Percentiles rank a stretch among this genome's conserved stretches.
Evolutionary conservation across 2,113 vertebrate genomes (phyloP).

Genomic region (Ophthalmolycus amberensis): DNA sequence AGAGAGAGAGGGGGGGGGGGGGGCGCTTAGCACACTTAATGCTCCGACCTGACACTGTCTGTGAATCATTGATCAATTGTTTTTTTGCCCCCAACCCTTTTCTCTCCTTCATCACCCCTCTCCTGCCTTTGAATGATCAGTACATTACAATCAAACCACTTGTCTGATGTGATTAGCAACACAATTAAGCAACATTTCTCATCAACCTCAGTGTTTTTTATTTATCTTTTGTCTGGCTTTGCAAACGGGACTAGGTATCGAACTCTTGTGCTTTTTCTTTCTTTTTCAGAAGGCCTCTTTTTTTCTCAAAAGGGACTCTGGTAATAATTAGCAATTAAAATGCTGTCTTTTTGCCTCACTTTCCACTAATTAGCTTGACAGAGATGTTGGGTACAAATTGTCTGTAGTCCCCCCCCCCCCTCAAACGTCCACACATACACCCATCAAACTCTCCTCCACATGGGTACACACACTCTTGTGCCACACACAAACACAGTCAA

Average conservation of each 20-base stretch:
- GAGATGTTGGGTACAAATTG: constrained; percentile 68
- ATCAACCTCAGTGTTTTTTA: neutral
- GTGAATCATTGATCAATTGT: constrained; percentile 71
- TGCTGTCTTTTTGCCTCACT: constrained; percentile 70
- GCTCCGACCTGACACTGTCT: constrained; percentile 75
- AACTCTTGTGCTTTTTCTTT: constrained; percentile 44
- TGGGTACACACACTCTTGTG: neutral
- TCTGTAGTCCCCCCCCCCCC: constrained; percentile 47
- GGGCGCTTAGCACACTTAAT: constrained; percentile 82
- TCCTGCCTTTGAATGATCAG: constrained; percentile 21
- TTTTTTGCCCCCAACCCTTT: neutral
- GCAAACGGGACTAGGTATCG: constrained; percentile 34
- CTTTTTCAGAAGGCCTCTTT: constrained; percentile 24
- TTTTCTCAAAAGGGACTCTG: constrained; percentile 71
- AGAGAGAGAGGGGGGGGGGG: constrained; percentile 48
- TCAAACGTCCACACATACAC: constrained; percentile 19
- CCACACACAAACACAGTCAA: constrained; percentile 5
- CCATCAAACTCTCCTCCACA: constrained; percentile 25
- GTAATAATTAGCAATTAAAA: constrained; percentile 86
- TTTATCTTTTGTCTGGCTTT: neutral
- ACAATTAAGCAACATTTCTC: constrained; percentile 10
- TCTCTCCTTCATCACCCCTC: neutral
- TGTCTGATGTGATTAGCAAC: constrained; percentile 21
- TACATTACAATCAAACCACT: constrained; percentile 4
- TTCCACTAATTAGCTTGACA: constrained; percentile 80